phyloP scores from a whole-genome alignment of 2,113 vertebrate species.

The Chaenogobius annularis region DNA sequence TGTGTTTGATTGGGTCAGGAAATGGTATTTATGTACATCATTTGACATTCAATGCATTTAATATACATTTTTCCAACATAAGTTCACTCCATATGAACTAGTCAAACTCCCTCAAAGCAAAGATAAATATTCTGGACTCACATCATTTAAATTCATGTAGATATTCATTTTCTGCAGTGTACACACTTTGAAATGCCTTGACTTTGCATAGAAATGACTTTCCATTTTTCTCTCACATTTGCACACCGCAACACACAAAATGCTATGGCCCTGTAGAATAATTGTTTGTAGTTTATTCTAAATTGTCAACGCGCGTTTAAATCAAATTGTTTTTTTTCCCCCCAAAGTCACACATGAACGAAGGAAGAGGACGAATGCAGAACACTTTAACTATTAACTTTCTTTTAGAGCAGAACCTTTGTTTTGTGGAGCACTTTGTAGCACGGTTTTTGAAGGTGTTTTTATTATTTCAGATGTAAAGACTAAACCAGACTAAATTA shows the following conservation, averaged over 20 bases:
- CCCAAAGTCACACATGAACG: constrained; percentile 20
- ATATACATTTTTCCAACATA: no score
- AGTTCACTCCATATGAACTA: background rate
- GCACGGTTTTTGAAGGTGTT: constrained; percentile 29
- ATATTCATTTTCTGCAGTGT: background rate
- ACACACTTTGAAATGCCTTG: constrained; percentile 4
- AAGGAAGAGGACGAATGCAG: constrained; percentile 25
- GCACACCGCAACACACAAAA: constrained; percentile 13
- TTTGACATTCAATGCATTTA: no score
- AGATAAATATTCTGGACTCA: background rate
- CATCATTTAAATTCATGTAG: background rate
- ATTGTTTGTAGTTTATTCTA: constrained; percentile 27
- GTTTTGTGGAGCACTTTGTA: constrained; percentile 33
- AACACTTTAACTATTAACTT: constrained; percentile 26
- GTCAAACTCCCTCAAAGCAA: background rate
- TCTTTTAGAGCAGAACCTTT: constrained; percentile 28
- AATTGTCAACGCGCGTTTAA: constrained; percentile 14
- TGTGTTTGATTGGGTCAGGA: background rate
- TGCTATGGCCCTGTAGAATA: constrained; percentile 38
- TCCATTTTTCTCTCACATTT: constrained; percentile 28
- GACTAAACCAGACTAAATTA: constrained; percentile 43
- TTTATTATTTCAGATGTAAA: constrained; percentile 42
- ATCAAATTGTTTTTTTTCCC: constrained; percentile 9
- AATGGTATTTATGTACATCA: no score
- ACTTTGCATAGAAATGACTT: constrained; percentile 46